A percentile compares a stretch with the other conserved stretches of the same genome.
These are phyloP conservation scores for Pavo muticus DNA, from an alignment of 2,113 vertebrate species.

Conservation along the genomic window DNA sequence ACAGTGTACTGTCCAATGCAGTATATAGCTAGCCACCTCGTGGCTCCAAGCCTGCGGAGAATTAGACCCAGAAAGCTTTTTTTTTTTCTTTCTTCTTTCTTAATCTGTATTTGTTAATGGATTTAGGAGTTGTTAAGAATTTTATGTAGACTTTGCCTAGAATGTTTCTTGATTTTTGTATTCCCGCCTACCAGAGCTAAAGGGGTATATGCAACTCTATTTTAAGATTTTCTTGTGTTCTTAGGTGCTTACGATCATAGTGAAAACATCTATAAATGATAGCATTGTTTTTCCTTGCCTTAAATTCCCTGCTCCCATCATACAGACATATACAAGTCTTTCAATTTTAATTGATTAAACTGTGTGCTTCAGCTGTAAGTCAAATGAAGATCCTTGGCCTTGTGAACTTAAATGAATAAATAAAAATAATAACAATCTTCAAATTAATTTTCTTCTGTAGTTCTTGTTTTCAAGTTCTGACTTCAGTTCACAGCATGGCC, in stretches of 20 bases:
- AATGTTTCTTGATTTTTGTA: neutral
- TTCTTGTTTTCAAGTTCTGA: neutral
- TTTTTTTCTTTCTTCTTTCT: neutral
- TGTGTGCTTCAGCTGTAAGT: neutral
- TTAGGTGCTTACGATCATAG: neutral
- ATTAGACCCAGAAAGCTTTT: neutral
- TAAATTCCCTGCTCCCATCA: neutral
- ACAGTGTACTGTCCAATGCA: neutral
- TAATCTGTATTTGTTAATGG: neutral
- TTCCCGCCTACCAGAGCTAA: neutral
- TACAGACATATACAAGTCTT: neutral
- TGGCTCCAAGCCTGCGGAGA: neutral
- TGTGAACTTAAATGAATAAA: neutral
- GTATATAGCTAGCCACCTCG: neutral
- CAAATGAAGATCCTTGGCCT: neutral
- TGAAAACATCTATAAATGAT: neutral
- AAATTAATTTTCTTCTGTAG: neutral
- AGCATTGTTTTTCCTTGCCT: neutral
- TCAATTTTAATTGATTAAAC: neutral
- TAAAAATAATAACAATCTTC: neutral
- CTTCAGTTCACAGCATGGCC: neutral
- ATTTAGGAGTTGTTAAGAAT: neutral
- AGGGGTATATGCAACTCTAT: neutral
- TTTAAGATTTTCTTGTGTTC: neutral
- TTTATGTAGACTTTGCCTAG: neutral